phyloP scores from a whole-genome alignment of 2,888 invertebrate species.

The Cerceris rybyensis region DNA sequence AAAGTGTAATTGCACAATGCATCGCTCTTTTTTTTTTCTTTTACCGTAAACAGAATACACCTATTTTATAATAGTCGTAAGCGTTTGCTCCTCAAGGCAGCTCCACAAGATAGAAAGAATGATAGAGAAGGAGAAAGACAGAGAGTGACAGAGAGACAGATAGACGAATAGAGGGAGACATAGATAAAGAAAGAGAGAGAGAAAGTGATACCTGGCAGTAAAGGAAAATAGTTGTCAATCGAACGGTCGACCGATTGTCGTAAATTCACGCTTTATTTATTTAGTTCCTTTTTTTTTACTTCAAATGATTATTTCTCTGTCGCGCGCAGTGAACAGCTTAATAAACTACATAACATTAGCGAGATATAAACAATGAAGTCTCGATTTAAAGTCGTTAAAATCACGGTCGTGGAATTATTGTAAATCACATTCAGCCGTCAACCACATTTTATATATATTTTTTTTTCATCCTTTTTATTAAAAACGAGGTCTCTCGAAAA shows the following conservation, averaged over 20 bases:
- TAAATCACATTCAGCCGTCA: conserved; percentile 57
- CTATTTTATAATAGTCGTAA: conserved; percentile 53
- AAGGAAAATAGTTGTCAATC: conserved; percentile 61
- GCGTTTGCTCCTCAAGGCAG: conserved; percentile 66
- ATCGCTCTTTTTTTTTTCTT: conserved; percentile 45
- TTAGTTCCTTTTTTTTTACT: too few species aligned
- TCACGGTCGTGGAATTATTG: conserved; percentile 52
- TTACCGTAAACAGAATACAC: conserved; percentile 36
- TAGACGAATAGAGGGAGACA: conserved; percentile 27
- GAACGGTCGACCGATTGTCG: conserved; percentile 63
- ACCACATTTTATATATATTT: conserved; percentile 11
- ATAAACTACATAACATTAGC: conserved; percentile 45
- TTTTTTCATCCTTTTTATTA: conserved; percentile 25
- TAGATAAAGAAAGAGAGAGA: conserved; percentile 24
- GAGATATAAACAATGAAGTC: conserved; percentile 41
- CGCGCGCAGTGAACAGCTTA: conserved; percentile 45
- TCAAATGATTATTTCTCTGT: conserved; percentile 30
- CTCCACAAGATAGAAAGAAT: conserved; percentile 45
- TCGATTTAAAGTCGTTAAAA: conserved; percentile 45
- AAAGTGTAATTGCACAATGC: conserved; percentile 75
- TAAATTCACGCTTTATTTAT: conserved; percentile 31
- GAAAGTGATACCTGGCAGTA: conserved; percentile 69
- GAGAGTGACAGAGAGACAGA: conserved; percentile 8
- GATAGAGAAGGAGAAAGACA: neutral
- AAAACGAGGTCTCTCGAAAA: conserved; percentile 35